phyloP scores from a whole-genome alignment of 1,140 invertebrate species.

The Diabrotica undecimpunctata region DNA sequence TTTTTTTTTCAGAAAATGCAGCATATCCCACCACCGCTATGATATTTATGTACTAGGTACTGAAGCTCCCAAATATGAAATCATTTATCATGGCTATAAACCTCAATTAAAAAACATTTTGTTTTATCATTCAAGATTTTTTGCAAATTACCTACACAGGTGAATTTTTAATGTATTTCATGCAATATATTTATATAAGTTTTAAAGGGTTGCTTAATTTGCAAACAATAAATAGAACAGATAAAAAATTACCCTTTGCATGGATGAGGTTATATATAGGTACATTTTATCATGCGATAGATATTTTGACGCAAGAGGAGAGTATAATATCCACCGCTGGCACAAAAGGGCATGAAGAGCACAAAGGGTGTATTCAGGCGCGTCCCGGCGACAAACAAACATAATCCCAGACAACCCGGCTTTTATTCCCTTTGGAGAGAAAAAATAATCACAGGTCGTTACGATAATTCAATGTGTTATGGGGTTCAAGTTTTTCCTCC shows the following conservation, averaged over 20 bases:
- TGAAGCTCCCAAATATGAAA: too few species aligned
- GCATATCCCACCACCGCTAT: too few species aligned
- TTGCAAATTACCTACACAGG: too few species aligned
- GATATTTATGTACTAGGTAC: too few species aligned
- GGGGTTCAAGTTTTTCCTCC: not conserved
- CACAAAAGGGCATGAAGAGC: slow-evolving; percentile 2
- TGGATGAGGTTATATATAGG: not conserved
- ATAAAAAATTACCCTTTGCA: not conserved
- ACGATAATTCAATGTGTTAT: not conserved
- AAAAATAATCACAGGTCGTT: not conserved
- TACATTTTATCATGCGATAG: not conserved
- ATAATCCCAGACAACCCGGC: slow-evolving; percentile 11
- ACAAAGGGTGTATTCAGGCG: slow-evolving; percentile 13
- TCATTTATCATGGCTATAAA: too few species aligned
- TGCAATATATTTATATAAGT: not conserved
- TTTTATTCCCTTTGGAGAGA: not conserved
- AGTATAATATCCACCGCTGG: not conserved
- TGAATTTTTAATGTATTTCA: too few species aligned
- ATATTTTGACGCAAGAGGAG: not conserved
- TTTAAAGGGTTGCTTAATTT: not conserved
- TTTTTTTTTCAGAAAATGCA: too few species aligned
- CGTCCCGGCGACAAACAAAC: slow-evolving; percentile 3
- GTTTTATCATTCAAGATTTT: too few species aligned
- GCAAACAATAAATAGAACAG: not conserved
- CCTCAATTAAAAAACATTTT: too few species aligned